These are phyloP conservation scores for Melinopterus prodromus DNA, from an alignment of 2,888 invertebrate species.

Conservation along the genomic window DNA sequence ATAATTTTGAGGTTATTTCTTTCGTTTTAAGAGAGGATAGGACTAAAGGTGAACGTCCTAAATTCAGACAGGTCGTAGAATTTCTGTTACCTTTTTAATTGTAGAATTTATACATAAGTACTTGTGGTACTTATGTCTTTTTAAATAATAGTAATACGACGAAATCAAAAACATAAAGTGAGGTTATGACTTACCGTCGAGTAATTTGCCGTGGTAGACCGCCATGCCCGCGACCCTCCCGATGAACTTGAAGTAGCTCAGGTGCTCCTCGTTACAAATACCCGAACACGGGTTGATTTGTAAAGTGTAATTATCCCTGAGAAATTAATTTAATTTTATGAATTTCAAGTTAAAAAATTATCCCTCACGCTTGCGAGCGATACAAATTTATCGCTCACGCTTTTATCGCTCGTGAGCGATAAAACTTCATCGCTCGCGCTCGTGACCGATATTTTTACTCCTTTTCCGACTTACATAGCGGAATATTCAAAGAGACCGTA, in stretches of 20 bases:
- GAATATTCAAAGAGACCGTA: constrained; percentile 99
- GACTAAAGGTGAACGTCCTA: too few species aligned
- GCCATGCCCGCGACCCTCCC: constrained; percentile 99
- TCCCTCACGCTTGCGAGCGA: not conserved
- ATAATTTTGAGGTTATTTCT: constrained; percentile 15
- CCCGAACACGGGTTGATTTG: constrained; percentile 99
- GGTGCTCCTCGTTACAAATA: constrained; percentile 96
- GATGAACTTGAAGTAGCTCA: constrained; percentile 98
- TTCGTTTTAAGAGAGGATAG: not conserved
- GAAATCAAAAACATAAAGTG: too few species aligned
- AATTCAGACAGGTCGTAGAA: too few species aligned
- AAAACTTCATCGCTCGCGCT: not conserved
- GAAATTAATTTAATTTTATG: constrained; percentile 42
- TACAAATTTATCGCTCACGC: too few species aligned
- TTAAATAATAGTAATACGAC: too few species aligned
- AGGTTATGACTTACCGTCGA: constrained; percentile 77
- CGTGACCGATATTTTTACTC: not conserved
- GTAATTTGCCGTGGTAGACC: constrained; percentile 96
- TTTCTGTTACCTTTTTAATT: too few species aligned
- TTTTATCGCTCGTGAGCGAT: not conserved
- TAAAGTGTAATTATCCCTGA: constrained; percentile 95
- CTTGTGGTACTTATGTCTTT: too few species aligned
- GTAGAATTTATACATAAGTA: too few species aligned
- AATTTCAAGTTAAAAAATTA: not conserved
- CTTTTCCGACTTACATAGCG: constrained; percentile 79